phyloP scores from a whole-genome alignment of 2,797 vertebrate genomes.

The Phataginus tetradactyla region DNA sequence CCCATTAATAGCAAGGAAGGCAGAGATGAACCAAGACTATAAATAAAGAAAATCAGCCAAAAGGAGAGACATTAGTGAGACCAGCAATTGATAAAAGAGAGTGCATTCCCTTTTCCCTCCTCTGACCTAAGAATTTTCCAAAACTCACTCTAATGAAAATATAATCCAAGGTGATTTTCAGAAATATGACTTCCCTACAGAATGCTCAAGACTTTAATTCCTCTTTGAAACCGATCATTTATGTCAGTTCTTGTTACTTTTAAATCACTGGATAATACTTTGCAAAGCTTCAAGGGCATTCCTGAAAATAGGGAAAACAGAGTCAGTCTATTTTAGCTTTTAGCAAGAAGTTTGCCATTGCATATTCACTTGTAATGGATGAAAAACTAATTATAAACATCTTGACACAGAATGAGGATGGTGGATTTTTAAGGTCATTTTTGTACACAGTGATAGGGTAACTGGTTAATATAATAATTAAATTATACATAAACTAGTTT shows the following conservation, averaged over 20 bases:
- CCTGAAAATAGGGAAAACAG: background rate
- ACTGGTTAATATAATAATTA: conserved; percentile 67
- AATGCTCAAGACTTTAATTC: conserved; percentile 39
- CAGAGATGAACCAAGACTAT: background rate
- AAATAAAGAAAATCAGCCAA: background rate
- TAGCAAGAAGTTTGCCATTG: background rate
- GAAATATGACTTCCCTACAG: conserved; percentile 28
- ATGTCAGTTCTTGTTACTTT: conserved; percentile 43
- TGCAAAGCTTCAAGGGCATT: conserved; percentile 44
- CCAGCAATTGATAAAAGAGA: background rate
- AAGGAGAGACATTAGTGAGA: background rate
- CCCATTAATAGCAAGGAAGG: background rate
- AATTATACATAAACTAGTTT: conserved; percentile 63
- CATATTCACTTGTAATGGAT: background rate
- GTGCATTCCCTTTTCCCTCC: background rate
- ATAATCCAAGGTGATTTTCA: conserved; percentile 15
- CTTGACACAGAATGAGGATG: background rate
- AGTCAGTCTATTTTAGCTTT: conserved; percentile 2
- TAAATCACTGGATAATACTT: conserved; percentile 30
- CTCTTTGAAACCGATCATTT: conserved; percentile 30
- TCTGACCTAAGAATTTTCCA: background rate
- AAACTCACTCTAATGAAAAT: conserved; percentile 34
- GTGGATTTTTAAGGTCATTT: background rate
- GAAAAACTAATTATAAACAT: conserved; percentile 26
- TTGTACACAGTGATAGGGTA: background rate